Conservation (phyloP, 2,797 vertebrate species). For the Epinephelus malabaricus region DNA sequence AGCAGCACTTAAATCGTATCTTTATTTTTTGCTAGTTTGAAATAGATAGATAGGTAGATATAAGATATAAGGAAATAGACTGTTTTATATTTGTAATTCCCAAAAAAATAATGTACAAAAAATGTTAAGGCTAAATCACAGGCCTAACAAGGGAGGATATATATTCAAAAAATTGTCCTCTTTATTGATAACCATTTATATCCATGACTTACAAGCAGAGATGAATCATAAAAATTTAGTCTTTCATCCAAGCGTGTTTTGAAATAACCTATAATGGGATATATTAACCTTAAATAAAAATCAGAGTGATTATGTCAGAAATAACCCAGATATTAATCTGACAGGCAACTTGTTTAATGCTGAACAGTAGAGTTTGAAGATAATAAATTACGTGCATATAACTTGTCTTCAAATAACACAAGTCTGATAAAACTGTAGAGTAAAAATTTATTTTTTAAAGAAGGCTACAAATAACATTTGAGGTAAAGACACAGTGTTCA, state of each 20-base stretch:
- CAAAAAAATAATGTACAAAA: neutral
- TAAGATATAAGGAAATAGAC: neutral
- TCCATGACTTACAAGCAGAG: conserved; percentile 15
- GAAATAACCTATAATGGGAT: neutral
- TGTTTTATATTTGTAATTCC: neutral
- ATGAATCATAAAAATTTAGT: conserved; percentile 17
- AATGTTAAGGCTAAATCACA: neutral
- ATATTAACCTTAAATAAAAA: conserved; percentile 12
- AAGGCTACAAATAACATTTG: conserved; percentile 69
- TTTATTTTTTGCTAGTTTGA: neutral
- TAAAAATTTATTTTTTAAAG: conserved; percentile 65
- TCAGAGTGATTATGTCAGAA: conserved; percentile 6
- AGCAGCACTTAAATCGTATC: neutral
- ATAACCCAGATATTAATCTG: neutral
- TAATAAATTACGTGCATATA: conserved; percentile 41
- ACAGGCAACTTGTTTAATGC: neutral
- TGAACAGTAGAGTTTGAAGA: neutral
- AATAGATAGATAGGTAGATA: neutral
- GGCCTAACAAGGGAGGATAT: neutral
- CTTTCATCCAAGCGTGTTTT: conserved; percentile 14
- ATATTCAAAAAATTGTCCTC: conserved; percentile 10
- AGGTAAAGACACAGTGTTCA: conserved; percentile 72
- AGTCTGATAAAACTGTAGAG: conserved; percentile 26
- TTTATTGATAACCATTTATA: conserved; percentile 34
- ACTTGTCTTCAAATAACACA: conserved; percentile 23